Conservation (phyloP, 2,113 vertebrate genomes). For the Peromyscus californicus region DNA sequence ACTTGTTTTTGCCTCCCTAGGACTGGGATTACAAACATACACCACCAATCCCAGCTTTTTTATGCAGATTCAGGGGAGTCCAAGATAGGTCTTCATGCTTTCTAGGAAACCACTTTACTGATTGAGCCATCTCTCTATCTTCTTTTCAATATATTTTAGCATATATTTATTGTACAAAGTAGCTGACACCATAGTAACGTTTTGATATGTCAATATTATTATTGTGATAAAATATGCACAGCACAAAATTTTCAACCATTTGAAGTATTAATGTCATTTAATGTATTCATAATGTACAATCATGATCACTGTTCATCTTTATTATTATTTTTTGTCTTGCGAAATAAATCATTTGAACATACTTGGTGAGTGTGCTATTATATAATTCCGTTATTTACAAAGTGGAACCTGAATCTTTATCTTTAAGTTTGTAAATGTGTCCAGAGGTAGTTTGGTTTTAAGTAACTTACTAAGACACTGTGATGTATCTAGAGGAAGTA, state of each 20-base stretch:
- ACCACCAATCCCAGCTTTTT: not conserved
- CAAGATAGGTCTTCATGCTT: not conserved
- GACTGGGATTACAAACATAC: not conserved
- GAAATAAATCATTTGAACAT: not conserved
- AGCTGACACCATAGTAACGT: not conserved
- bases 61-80: not conserved
- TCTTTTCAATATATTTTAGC: not conserved
- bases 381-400: not conserved
- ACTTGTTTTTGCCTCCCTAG: not conserved
- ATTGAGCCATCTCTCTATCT: not conserved
- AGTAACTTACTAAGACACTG: constrained; percentile 12
- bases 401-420: not conserved
- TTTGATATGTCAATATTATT: not conserved
- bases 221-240: not conserved
- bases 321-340: not conserved
- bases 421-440: not conserved
- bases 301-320: not conserved
- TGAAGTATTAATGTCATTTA: not conserved
- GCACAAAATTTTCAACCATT: not conserved
- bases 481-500: not conserved
- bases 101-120: not conserved
- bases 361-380: not conserved
- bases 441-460: not conserved
- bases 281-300: not conserved
- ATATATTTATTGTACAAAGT: not conserved